These are phyloP conservation scores for Eledone cirrhosa DNA, from an alignment of 2,888 invertebrate genomes.

Conservation along the genomic window DNA sequence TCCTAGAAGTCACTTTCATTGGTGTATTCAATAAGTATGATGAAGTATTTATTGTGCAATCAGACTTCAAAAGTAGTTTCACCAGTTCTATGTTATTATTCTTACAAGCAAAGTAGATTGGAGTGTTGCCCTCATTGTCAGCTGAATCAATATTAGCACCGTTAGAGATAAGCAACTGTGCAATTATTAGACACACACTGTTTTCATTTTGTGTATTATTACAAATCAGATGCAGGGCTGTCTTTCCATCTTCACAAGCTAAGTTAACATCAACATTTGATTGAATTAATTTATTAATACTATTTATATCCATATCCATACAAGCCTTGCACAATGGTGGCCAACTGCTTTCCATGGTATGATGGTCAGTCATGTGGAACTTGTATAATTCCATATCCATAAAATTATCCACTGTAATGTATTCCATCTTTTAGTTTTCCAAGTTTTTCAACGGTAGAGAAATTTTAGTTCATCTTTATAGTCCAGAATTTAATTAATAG, in stretches of 20 bases:
- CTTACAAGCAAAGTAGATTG: constrained; percentile 52
- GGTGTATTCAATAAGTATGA: constrained; percentile 53
- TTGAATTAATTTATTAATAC: constrained; percentile 18
- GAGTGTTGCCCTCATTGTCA: constrained; percentile 52
- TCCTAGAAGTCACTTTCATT: constrained; percentile 53
- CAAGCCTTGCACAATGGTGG: constrained; percentile 19
- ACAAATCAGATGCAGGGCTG: constrained; percentile 49
- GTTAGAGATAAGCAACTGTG: constrained; percentile 42
- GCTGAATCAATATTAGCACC: constrained; percentile 46
- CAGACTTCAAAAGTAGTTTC: constrained; percentile 40
- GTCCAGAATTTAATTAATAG: no score
- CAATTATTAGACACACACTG: constrained; percentile 40
- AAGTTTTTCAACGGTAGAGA: no score
- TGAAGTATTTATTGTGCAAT: constrained; percentile 51
- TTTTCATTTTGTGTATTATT: constrained; percentile 31
- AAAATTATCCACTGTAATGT: constrained; percentile 18
- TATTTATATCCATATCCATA: not conserved
- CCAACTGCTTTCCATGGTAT: not conserved
- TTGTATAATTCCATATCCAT: constrained; percentile 14
- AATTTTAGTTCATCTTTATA: no score
- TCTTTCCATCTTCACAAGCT: constrained; percentile 52
- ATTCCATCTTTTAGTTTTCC: not conserved
- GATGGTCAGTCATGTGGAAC: no score
- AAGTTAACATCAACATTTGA: constrained; percentile 39
- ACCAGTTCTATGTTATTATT: constrained; percentile 51